phyloP scores from a whole-genome alignment of 2,797 vertebrate species.

The Xenops minutus region DNA sequence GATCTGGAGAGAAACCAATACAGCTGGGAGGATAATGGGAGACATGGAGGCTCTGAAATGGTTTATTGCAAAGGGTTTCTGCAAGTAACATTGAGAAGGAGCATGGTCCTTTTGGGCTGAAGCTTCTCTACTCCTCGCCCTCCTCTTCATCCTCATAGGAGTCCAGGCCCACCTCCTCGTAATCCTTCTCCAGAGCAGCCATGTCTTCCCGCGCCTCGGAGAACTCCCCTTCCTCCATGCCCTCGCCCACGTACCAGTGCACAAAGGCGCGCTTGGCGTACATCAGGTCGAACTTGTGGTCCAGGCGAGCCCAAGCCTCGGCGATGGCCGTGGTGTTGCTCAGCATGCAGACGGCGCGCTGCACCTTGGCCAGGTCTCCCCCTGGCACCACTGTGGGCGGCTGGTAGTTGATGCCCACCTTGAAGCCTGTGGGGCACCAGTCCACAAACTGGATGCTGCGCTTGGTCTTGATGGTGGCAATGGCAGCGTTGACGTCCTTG shows the following conservation, averaged over 20 bases:
- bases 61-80: conserved; percentile 51
- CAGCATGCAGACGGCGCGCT: conserved; percentile 87
- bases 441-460: conserved; percentile 83
- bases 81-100: background rate
- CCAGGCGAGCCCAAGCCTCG: conserved; percentile 84
- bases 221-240: conserved; percentile 89
- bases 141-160: conserved; percentile 49
- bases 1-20: too few relatives aligned
- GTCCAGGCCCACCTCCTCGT: conserved; percentile 31
- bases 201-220: conserved; percentile 86
- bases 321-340: conserved; percentile 88
- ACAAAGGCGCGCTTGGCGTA: conserved; percentile 87
- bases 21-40: background rate
- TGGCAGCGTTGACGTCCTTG: conserved; percentile 80
- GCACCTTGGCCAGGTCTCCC: conserved; percentile 86
- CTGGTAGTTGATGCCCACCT: conserved; percentile 79
- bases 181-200: conserved; percentile 70
- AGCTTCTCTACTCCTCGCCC: conserved; percentile 16
- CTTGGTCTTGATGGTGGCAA: conserved; percentile 85
- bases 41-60: background rate
- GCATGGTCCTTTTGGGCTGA: background rate
- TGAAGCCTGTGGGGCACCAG: conserved; percentile 75
- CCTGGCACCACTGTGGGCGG: conserved; percentile 83
- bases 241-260: conserved; percentile 87
- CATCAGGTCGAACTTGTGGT: conserved; percentile 89